Conservation (phyloP, 2,797 vertebrate species). For the Rousettus madagascariensis region DNA sequence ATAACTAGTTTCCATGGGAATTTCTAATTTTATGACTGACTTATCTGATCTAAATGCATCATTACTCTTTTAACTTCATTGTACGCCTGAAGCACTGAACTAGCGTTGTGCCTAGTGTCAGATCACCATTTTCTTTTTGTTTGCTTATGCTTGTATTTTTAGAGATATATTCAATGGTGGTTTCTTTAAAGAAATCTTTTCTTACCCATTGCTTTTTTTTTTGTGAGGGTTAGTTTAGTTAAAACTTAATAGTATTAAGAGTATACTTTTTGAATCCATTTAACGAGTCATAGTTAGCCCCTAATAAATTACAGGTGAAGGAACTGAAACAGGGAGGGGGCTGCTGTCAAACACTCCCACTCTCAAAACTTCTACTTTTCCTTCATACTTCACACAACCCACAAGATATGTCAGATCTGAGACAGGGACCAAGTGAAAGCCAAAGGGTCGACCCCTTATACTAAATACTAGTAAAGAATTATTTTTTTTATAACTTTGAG, state of each 20-base stretch:
- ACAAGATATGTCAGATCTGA: background rate
- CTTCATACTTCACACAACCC: too few relatives aligned
- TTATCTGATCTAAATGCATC: background rate
- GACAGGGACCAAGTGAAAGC: background rate
- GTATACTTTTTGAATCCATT: background rate
- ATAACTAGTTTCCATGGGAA: background rate
- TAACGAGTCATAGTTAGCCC: background rate
- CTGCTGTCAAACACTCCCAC: fast-evolving
- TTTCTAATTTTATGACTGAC: background rate
- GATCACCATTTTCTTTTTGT: background rate
- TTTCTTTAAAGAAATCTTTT: background rate
- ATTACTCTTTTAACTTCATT: background rate
- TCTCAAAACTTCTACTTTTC: background rate
- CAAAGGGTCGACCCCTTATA: too few relatives aligned
- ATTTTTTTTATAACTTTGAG: background rate
- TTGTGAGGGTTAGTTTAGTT: background rate
- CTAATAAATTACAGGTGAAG: background rate
- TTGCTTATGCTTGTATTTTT: background rate
- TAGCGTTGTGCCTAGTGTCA: background rate
- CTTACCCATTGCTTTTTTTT: background rate
- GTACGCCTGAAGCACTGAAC: background rate
- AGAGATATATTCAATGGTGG: background rate
- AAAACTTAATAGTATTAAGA: background rate
- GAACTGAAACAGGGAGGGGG: fast-evolving
- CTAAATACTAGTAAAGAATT: background rate